Evolutionary conservation across 1,140 invertebrate genomes (phyloP), one percentile per base, ranked within the genome.

Genomic region (Megathymus violae): DNA sequence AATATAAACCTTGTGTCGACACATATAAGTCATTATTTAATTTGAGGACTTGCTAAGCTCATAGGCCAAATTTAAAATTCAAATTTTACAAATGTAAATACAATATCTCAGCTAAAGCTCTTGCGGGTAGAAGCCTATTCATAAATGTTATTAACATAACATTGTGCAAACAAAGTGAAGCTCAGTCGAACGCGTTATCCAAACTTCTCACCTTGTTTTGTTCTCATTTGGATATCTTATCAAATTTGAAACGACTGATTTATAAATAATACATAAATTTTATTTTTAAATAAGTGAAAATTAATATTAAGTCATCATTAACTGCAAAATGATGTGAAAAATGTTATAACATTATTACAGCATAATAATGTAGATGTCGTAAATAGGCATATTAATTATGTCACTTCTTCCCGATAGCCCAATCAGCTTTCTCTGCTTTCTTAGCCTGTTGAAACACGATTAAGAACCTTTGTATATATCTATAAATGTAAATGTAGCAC

Each of bases 381-480:
- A 47, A 47, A 17, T 59, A 47, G 22, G 17, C 22, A 41, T 31
- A 27, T 62, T 65, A 36, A 60, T 66, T 63, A 59, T 74, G 67
- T 84, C 83, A 94, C 92, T 95, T 95, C 94, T 95, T 95, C 63
- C 88, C 88, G 74, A 88, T 88, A 93, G 94, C 94, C 95, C 95
- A 95, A 88, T 96, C 94, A 91, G 95, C 94, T 89, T 95, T 96
- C 93, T 95, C 94, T 84, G 94, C 93, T 89, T 95, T 95, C 94
- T 95, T 95, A 80, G 94, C 93, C 94, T 95, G 94, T 93, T 91
- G 79, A 89, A 88, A 85, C 62, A 86, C 68, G 73, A 82, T 69
- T 67, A 72, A 76, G 40, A 68, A 47, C 17, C 56, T 66, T 69
- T 72, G 62, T 71, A 71, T 62, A 54, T 59, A 59, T 47, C 17